phyloP scores from a whole-genome alignment of 2,888 invertebrate genomes.

The Heteropelma amictum region DNA sequence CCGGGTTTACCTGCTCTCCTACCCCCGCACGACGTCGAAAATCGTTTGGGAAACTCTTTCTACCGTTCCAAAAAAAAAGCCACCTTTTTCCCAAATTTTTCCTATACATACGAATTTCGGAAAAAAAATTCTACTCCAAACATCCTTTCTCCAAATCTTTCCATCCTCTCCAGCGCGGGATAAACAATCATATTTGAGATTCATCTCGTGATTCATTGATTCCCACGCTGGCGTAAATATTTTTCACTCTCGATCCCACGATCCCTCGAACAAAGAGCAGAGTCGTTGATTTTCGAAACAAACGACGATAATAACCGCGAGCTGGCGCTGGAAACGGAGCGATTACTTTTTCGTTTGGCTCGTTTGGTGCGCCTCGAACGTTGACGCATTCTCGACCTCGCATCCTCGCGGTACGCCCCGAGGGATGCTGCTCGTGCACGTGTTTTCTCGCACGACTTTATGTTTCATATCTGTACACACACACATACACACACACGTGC shows the following conservation, averaged over 20 bases:
- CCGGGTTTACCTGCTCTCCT: too few relatives aligned
- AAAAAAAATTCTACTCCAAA: too few relatives aligned
- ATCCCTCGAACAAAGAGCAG: slow-evolving; percentile 26
- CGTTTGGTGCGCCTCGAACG: background rate
- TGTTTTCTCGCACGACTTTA: slow-evolving; percentile 39
- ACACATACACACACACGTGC: background rate
- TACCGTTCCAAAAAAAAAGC: too few relatives aligned
- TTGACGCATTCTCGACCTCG: slow-evolving; percentile 5
- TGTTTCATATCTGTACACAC: background rate
- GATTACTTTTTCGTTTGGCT: background rate
- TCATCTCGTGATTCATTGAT: slow-evolving; percentile 28
- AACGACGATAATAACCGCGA: background rate
- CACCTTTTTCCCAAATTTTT: too few relatives aligned
- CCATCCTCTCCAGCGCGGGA: background rate
- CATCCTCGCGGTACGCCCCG: slow-evolving; percentile 30
- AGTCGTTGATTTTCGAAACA: slow-evolving; percentile 18
- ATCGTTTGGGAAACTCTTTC: too few relatives aligned
- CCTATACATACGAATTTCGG: too few relatives aligned
- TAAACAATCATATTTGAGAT: too few relatives aligned
- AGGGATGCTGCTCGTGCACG: slow-evolving; percentile 42
- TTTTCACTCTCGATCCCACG: slow-evolving; percentile 54
- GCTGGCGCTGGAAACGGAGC: background rate
- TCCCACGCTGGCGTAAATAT: slow-evolving; percentile 38
- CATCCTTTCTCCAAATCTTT: too few relatives aligned
- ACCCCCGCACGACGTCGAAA: too few relatives aligned